Conservation (phyloP, 2,113 vertebrate genomes). For the Zosterops borbonicus region DNA sequence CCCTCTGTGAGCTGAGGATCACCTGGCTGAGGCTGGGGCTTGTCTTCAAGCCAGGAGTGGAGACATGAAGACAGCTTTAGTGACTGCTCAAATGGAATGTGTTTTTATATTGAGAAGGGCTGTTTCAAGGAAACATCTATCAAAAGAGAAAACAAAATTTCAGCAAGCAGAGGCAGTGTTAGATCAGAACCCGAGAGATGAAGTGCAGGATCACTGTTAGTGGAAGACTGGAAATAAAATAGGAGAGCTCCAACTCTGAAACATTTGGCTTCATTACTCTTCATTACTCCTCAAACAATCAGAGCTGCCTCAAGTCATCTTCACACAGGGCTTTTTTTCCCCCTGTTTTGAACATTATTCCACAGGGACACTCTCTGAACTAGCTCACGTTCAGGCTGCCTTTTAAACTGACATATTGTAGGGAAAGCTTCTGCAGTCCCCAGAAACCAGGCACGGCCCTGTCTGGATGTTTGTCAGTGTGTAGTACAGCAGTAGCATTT, state of each 20-base stretch:
- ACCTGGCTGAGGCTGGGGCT: not conserved
- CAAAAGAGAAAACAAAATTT: constrained; percentile 38
- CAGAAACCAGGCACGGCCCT: not conserved
- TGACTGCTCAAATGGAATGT: constrained; percentile 34
- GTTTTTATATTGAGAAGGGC: constrained; percentile 27
- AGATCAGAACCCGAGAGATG: not conserved
- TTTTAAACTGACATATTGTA: not conserved
- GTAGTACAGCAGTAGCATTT: not conserved
- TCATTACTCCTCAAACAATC: constrained; percentile 10
- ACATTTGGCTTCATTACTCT: constrained; percentile 40
- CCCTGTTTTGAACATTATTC: not conserved
- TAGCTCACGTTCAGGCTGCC: not conserved
- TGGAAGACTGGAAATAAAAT: constrained; percentile 17
- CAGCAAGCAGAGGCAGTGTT: not conserved
- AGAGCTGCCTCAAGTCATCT: constrained; percentile 25
- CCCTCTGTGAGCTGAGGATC: constrained; percentile 2
- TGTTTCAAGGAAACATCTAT: constrained; percentile 50
- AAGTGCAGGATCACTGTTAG: not conserved
- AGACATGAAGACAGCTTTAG: constrained; percentile 16
- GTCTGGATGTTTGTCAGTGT: not conserved
- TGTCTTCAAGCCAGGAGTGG: constrained; percentile 10
- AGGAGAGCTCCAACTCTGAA: constrained; percentile 26
- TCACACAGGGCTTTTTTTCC: not conserved
- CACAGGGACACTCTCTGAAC: not conserved
- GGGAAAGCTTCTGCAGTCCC: not conserved